A percentile compares a stretch with the other conserved stretches of the same genome.
Conservation (phyloP, 1,140 invertebrate genomes). For the Palaemon carinicauda region DNA sequence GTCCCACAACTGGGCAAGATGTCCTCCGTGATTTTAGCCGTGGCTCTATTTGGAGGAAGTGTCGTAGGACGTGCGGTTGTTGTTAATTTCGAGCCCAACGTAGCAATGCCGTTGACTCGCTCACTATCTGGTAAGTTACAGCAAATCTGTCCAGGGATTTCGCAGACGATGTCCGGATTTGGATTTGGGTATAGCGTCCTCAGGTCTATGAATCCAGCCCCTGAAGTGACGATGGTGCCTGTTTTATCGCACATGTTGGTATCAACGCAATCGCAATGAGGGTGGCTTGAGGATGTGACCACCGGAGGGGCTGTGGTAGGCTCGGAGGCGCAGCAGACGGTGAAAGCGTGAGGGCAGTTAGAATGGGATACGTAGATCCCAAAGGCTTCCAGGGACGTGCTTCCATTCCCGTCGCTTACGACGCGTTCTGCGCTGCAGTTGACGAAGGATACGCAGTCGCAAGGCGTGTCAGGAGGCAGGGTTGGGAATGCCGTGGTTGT, state of each 20-base stretch:
- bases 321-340: slow-evolving; percentile 15
- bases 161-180: neutral
- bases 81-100: no score
- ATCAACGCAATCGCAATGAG: slow-evolving; percentile 59
- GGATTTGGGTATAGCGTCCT: slow-evolving; percentile 64
- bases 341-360: slow-evolving; percentile 4
- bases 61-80: no score
- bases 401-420: slow-evolving; percentile 11
- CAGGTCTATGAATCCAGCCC: slow-evolving; percentile 79
- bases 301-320: neutral
- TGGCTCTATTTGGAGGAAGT: no score
- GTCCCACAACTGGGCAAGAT: no score
- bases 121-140: neutral
- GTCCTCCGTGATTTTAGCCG: no score
- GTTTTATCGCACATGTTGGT: slow-evolving; percentile 67
- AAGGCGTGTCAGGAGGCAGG: slow-evolving; percentile 29
- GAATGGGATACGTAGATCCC: slow-evolving; percentile 16
- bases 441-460: slow-evolving; percentile 52
- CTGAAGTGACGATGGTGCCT: slow-evolving; percentile 74
- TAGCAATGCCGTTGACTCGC: no score
- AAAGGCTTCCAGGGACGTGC: neutral
- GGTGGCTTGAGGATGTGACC: neutral
- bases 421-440: neutral
- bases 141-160: neutral
- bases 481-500: neutral